A percentile compares a stretch with the other conserved stretches of the same genome.
phyloP scores from a whole-genome alignment of 1,140 invertebrate genomes.

The Lepidostoma basale region DNA sequence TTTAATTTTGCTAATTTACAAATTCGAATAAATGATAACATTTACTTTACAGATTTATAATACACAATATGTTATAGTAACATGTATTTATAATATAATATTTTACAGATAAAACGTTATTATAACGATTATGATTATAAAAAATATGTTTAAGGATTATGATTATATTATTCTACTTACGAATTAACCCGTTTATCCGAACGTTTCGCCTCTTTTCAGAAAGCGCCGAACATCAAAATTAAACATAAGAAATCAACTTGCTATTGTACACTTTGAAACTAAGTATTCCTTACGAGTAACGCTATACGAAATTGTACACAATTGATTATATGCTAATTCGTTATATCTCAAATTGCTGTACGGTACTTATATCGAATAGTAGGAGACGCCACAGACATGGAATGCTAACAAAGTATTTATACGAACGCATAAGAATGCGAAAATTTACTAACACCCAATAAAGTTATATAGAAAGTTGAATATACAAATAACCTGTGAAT shows the following conservation, averaged over 20 bases:
- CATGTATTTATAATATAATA: conserved; percentile 1
- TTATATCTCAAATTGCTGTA: conserved; percentile 39
- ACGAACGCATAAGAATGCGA: conserved; percentile 36
- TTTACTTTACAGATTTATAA: too few relatives aligned
- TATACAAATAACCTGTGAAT: conserved; percentile 4
- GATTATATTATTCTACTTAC: conserved; percentile 13
- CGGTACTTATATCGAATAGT: conserved; percentile 37
- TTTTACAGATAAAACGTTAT: not conserved
- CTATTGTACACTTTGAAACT: not conserved
- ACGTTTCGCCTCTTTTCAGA: conserved; percentile 16
- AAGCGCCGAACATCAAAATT: conserved; percentile 17
- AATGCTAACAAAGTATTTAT: conserved; percentile 34
- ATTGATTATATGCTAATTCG: conserved; percentile 34
- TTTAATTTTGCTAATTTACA: not conserved
- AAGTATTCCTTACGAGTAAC: conserved; percentile 1
- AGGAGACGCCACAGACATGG: conserved; percentile 45
- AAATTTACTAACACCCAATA: not conserved
- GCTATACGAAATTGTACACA: not conserved
- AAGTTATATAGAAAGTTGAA: not conserved
- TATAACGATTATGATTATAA: not conserved
- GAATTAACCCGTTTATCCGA: conserved; percentile 28
- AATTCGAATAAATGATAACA: too few relatives aligned
- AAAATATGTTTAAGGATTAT: not conserved
- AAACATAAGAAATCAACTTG: conserved; percentile 25
- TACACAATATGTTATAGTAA: too few relatives aligned